These are phyloP conservation scores for Apostichopus parvimensis DNA, from an alignment of 35 echinoderm and acorn worm genomes.

Conservation along the genomic window DNA sequence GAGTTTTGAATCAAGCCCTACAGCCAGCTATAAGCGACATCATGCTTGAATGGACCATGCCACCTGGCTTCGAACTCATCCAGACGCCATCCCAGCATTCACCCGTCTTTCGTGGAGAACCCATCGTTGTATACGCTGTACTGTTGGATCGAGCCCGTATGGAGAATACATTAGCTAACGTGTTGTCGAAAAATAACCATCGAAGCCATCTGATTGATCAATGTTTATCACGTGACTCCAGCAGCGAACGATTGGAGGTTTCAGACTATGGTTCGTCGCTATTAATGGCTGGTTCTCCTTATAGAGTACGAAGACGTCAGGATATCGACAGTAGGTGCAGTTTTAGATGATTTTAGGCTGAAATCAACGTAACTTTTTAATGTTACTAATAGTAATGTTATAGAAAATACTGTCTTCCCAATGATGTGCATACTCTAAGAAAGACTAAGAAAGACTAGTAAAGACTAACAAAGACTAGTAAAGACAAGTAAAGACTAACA, in stretches of 20 bases:
- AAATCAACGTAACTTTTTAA: too few species aligned
- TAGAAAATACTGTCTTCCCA: too few species aligned
- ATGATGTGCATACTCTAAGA: too few species aligned
- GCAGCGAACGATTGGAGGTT: conserved; percentile 65
- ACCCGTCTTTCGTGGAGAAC: conserved; percentile 75
- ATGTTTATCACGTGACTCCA: conserved; percentile 66
- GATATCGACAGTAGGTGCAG: conserved; percentile 39
- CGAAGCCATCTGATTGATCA: conserved; percentile 62
- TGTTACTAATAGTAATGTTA: too few species aligned
- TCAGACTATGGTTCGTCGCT: conserved; percentile 45
- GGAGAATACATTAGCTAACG: conserved; percentile 82
- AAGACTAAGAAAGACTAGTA: too few species aligned
- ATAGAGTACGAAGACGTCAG: conserved; percentile 42
- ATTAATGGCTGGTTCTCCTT: conserved; percentile 29
- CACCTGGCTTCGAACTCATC: conserved; percentile 80
- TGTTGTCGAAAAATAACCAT: conserved; percentile 65
- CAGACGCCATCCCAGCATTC: conserved; percentile 69
- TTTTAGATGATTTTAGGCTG: too few species aligned
- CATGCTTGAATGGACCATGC: conserved; percentile 77
- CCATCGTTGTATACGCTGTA: conserved; percentile 89
- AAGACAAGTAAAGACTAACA: too few species aligned
- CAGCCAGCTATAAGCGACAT: conserved; percentile 93
- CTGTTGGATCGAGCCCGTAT: conserved; percentile 82
- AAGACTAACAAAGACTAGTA: too few species aligned
- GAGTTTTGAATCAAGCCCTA: conserved; percentile 65